phyloP scores from a whole-genome alignment of 92 coral and sea anemone species.

The Epizoanthus rinbou region DNA sequence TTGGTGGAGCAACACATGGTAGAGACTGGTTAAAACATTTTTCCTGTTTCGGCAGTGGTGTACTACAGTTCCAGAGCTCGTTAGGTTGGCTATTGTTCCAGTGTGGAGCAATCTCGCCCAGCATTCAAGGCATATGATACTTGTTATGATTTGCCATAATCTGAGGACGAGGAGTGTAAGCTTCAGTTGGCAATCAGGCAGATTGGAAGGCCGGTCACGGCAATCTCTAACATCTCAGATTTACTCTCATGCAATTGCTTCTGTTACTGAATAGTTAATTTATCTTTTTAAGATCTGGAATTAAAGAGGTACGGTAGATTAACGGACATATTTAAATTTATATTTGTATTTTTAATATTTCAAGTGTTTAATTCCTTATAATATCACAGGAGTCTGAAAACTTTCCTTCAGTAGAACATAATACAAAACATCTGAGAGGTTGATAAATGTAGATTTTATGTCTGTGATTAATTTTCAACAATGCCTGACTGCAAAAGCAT shows the following conservation, averaged over 20 bases:
- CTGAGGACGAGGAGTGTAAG: slow-evolving; percentile 40
- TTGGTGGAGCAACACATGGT: background rate
- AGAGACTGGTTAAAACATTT: background rate
- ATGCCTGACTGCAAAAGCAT: too few relatives aligned
- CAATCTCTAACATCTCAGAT: background rate
- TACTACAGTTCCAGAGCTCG: background rate
- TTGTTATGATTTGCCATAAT: slow-evolving; percentile 42
- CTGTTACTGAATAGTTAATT: background rate
- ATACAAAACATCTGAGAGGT: too few relatives aligned
- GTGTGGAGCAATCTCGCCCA: slow-evolving; percentile 1
- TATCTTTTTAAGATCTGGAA: slow-evolving; percentile 18
- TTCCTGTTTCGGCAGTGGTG: background rate
- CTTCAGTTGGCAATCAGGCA: slow-evolving; percentile 33
- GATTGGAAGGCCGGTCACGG: background rate
- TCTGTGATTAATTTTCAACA: too few relatives aligned
- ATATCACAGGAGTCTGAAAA: too few relatives aligned
- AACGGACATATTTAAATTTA: background rate
- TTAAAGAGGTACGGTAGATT: background rate
- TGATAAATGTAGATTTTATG: too few relatives aligned
- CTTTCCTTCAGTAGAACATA: too few relatives aligned
- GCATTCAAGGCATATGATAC: background rate
- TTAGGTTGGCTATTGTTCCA: background rate
- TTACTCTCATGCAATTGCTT: slow-evolving; percentile 1
- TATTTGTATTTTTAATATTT: too few relatives aligned
- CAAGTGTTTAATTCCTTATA: too few relatives aligned